These are phyloP conservation scores for Eulimnadia texana DNA, from an alignment of 1,140 invertebrate genomes.

Conservation along the genomic window DNA sequence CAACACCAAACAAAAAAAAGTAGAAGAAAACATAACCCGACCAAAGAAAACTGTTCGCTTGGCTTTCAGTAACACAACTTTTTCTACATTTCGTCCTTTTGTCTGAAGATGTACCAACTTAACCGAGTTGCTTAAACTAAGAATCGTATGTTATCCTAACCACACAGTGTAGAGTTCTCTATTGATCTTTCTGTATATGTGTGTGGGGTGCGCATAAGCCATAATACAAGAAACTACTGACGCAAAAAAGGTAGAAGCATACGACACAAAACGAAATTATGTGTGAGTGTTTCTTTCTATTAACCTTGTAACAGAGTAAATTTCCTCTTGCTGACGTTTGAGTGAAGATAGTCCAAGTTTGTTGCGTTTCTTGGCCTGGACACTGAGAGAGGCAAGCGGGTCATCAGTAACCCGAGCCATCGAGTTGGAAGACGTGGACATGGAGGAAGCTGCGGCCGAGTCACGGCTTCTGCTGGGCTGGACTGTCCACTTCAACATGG, in stretches of 20 bases:
- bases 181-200: too few relatives aligned
- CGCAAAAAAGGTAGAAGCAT: too few relatives aligned
- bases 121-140: too few relatives aligned
- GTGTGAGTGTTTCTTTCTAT: neutral
- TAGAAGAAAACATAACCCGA: neutral
- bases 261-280: too few relatives aligned
- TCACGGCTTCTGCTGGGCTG: neutral
- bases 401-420: conserved; percentile 5
- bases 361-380: neutral
- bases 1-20: neutral
- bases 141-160: too few relatives aligned
- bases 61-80: neutral
- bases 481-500: neutral
- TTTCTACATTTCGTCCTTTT: too few relatives aligned
- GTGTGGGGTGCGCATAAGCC: too few relatives aligned
- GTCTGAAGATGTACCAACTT: too few relatives aligned
- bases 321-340: neutral
- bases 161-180: too few relatives aligned
- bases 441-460: too few relatives aligned
- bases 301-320: conserved; percentile 9
- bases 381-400: conserved; percentile 1
- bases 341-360: neutral
- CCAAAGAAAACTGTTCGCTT: neutral
- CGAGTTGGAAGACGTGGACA: neutral
- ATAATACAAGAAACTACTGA: too few relatives aligned